Evolutionary conservation across 2,888 invertebrate species (phyloP).

Genomic region (Hymenopus coronatus): DNA sequence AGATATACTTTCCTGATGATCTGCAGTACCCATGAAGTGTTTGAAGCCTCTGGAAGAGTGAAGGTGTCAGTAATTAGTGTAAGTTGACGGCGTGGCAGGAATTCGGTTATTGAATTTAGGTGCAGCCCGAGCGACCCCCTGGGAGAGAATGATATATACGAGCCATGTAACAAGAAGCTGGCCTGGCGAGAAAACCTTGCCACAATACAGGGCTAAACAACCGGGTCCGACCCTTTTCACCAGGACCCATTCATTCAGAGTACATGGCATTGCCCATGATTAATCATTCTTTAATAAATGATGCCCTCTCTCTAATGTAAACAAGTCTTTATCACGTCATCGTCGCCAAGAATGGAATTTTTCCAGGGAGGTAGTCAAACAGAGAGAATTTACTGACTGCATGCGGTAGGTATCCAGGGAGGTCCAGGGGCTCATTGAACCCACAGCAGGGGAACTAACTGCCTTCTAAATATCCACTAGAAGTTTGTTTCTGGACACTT

Average conservation of each 20-base stretch:
- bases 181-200: not conserved
- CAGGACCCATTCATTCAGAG: not conserved
- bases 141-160: not conserved
- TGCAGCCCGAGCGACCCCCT: not conserved
- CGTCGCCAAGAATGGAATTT: slow-evolving; percentile 36
- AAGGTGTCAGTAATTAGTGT: too few species aligned
- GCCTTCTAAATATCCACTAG: too few species aligned
- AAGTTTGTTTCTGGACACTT: too few species aligned
- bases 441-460: not conserved
- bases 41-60: too few species aligned
- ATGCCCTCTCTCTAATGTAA: slow-evolving; percentile 44
- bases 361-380: not conserved
- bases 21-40: too few species aligned
- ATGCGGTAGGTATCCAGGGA: slow-evolving; percentile 26
- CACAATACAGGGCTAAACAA: not conserved
- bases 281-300: slow-evolving; percentile 35
- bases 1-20: too few species aligned
- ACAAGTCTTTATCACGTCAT: slow-evolving; percentile 54
- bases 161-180: not conserved
- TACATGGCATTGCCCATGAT: slow-evolving; percentile 23
- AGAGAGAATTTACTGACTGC: not conserved
- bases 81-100: not conserved
- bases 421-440: not conserved
- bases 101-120: not conserved
- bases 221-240: not conserved